Base-by-base conservation (phyloP, 2,113 vertebrate genomes). In the Syngnathus typhle region DNA sequence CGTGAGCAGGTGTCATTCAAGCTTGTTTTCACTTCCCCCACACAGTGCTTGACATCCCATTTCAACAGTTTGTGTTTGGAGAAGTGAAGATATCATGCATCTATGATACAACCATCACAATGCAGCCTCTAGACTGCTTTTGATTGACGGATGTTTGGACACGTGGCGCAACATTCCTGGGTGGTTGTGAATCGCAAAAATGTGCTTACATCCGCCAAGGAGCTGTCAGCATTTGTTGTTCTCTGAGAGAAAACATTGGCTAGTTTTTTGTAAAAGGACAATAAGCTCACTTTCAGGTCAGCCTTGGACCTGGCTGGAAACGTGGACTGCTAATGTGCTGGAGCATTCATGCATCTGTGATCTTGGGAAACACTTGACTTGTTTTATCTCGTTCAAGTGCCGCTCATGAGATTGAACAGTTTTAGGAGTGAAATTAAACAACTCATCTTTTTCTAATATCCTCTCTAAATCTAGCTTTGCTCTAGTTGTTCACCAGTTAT, bases 371-470 rank as follows among this genome's bases (percentile, higher is more conserved):
- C 54, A 32, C 7, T 36, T 32, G 41, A 62, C 60, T 62, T 62
- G 41, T 62, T 62, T 44, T 13, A 36, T 62, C 39, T 27, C 10
- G 23, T 7, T 64, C 27, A 79, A 56, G 71, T 74, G 69, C 52
- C 56, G 59, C 71, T 79, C 70, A 23, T 54, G 76, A 77, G 65
- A 68, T 73, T 83, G 68, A 74, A 64, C 67, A 52, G 66, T 78
- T 64, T 69, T 70, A 74, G 77, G 76, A 75, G 71, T 54, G 76
- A 71, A 64, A 59, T 71, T 83, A 69, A 38, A 64, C 6, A 44
- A 44, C 60, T 41, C 37, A 5, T 4, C 5, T 11, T 23, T 62
- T 62, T 85, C 36, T 39, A 41, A 43, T 60, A 18, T 41, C 37
- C 2, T 41, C 19, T 10, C 38, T 21, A 38, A 59, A 60, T 62